Percentiles rank a stretch among this genome's conserved stretches.
These are phyloP conservation scores for Dicrostonyx torquatus DNA, from an alignment of 2,797 vertebrate genomes.

Conservation along the genomic window DNA sequence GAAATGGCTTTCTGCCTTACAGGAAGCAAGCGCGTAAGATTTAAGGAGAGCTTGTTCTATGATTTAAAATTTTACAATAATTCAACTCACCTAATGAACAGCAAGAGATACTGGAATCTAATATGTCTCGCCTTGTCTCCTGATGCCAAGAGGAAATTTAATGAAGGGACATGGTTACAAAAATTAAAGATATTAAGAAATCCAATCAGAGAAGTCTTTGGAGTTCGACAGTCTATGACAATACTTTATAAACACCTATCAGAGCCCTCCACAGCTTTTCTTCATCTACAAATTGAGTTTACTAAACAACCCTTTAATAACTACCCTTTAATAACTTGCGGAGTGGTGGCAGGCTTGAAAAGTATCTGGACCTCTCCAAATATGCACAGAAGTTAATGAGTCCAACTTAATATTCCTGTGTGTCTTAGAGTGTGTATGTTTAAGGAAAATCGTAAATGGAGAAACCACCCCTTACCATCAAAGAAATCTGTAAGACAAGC, in stretches of 20 bases:
- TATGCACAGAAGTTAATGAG: not conserved
- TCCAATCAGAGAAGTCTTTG: slow-evolving; percentile 59
- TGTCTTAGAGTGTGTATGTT: not conserved
- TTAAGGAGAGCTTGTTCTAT: slow-evolving; percentile 13
- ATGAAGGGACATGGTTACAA: slow-evolving; percentile 58
- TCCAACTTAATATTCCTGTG: not conserved
- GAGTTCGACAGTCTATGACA: slow-evolving; percentile 14
- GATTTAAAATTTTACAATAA: slow-evolving; percentile 58
- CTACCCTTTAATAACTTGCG: not conserved
- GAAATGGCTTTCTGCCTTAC: slow-evolving; percentile 55
- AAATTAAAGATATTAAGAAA: slow-evolving; percentile 73
- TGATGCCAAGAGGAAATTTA: slow-evolving; percentile 68
- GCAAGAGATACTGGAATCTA: slow-evolving; percentile 47
- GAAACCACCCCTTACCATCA: slow-evolving; percentile 10
- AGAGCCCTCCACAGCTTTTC: not conserved
- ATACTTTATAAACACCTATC: slow-evolving; percentile 63
- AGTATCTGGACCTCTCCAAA: not conserved
- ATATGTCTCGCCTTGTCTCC: slow-evolving; percentile 56
- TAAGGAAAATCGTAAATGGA: not conserved
- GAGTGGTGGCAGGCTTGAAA: not conserved
- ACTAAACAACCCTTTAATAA: not conserved
- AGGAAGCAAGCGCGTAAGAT: slow-evolving; percentile 17
- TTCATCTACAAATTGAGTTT: slow-evolving; percentile 10
- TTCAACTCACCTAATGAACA: slow-evolving; percentile 52
- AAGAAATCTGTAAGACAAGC: slow-evolving; percentile 4